A percentile compares a stretch with the other conserved stretches of the same genome.
Evolutionary conservation across 2,797 vertebrate genomes (phyloP).

Genomic region (Danionella dracula): DNA sequence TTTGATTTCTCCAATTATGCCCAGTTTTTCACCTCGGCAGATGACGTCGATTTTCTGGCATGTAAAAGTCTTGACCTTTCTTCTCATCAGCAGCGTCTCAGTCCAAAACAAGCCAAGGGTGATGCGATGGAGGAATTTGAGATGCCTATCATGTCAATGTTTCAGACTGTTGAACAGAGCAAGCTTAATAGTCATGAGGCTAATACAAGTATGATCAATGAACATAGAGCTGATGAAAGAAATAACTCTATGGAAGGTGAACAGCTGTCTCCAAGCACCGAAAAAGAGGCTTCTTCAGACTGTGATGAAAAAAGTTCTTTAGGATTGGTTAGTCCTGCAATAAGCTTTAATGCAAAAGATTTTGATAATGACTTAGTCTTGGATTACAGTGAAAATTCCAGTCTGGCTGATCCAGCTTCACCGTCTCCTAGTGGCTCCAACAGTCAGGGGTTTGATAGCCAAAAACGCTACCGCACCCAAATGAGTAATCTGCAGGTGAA

Average conservation of each 20-base stretch:
- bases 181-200: slow-evolving; percentile 85
- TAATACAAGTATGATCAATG: slow-evolving; percentile 73
- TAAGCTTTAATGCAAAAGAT: slow-evolving; percentile 83
- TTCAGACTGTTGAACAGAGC: slow-evolving; percentile 77
- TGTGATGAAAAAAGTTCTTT: slow-evolving; percentile 82
- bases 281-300: slow-evolving; percentile 73
- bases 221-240: slow-evolving; percentile 78
- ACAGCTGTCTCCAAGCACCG: slow-evolving; percentile 73
- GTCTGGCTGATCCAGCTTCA: slow-evolving; percentile 87
- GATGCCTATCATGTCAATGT: slow-evolving; percentile 76
- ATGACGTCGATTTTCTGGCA: slow-evolving; percentile 55
- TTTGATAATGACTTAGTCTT: slow-evolving; percentile 81
- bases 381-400: slow-evolving; percentile 87
- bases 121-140: slow-evolving; percentile 80
- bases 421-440: slow-evolving; percentile 85
- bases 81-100: slow-evolving; percentile 74
- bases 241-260: slow-evolving; percentile 74
- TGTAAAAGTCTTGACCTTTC: slow-evolving; percentile 77
- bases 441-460: slow-evolving; percentile 80
- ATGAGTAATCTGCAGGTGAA: slow-evolving; percentile 97
- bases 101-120: slow-evolving; percentile 76
- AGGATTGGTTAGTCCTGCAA: slow-evolving; percentile 82
- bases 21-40: slow-evolving; percentile 67
- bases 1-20: slow-evolving; percentile 72
- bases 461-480: slow-evolving; percentile 95